These are phyloP conservation scores for Crypturellus tataupa DNA, from an alignment of 2,797 vertebrate genomes.

Conservation along the genomic window DNA sequence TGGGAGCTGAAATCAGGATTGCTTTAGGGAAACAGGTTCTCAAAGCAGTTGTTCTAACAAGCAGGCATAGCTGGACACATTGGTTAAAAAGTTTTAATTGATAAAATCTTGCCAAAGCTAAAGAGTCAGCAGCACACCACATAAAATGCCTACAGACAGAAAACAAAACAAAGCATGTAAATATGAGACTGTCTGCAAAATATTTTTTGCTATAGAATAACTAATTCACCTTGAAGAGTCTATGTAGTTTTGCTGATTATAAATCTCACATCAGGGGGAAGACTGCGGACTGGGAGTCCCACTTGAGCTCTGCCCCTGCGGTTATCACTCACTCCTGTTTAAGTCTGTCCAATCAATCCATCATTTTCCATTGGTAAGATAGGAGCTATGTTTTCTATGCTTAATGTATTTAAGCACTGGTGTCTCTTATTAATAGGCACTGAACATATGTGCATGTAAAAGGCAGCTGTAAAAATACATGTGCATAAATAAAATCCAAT, in stretches of 20 bases:
- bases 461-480: constrained; percentile 48
- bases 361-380: neutral
- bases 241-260: neutral
- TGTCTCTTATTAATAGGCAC: constrained; percentile 28
- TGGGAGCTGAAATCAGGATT: constrained; percentile 11
- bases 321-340: neutral
- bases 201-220: neutral
- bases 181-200: neutral
- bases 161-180: neutral
- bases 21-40: constrained; percentile 33
- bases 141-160: constrained; percentile 1
- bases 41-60: neutral
- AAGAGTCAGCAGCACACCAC: neutral
- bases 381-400: constrained; percentile 3
- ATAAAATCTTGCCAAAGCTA: constrained; percentile 3
- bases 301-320: neutral
- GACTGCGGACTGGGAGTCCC: neutral
- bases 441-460: neutral
- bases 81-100: neutral
- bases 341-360: neutral
- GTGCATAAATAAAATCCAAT: constrained; percentile 23
- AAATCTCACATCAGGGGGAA: neutral
- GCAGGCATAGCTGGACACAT: neutral
- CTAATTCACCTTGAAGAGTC: neutral
- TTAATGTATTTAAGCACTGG: neutral